Conservation (phyloP, 2,797 vertebrate species). For the Danio tinwini region DNA sequence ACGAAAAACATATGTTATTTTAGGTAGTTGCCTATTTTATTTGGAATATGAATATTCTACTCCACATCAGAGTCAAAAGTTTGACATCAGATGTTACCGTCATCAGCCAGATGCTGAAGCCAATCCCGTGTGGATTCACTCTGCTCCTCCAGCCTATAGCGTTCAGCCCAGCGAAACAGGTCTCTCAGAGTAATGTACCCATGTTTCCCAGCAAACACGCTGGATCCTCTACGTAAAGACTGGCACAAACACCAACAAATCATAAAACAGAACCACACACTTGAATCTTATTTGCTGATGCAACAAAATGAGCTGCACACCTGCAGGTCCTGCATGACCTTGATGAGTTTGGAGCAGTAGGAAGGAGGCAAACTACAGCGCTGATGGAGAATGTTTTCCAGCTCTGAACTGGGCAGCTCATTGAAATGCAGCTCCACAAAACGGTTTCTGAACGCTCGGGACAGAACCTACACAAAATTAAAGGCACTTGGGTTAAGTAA, state of each 20-base stretch:
- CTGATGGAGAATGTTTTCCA: constrained; percentile 94
- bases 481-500: neutral
- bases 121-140: constrained; percentile 85
- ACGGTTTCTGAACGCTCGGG: constrained; percentile 95
- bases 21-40: too few species aligned
- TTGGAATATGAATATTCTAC: neutral
- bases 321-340: constrained; percentile 96
- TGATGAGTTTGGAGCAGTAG: constrained; percentile 92
- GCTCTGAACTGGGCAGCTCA: constrained; percentile 89
- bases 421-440: constrained; percentile 98
- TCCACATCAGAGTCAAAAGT: neutral
- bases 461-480: constrained; percentile 82
- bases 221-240: constrained; percentile 92
- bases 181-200: constrained; percentile 96
- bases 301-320: constrained; percentile 68
- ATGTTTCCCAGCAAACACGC: constrained; percentile 96
- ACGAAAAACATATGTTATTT: too few species aligned
- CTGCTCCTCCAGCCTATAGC: constrained; percentile 89
- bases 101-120: constrained; percentile 94
- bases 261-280: neutral
- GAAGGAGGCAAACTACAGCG: constrained; percentile 92
- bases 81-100: constrained; percentile 77
- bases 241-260: constrained; percentile 59
- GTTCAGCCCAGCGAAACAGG: constrained; percentile 96
- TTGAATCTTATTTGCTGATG: neutral